These are phyloP conservation scores for Melierax canorus DNA, from an alignment of 2,113 vertebrate genomes.

Conservation along the genomic window DNA sequence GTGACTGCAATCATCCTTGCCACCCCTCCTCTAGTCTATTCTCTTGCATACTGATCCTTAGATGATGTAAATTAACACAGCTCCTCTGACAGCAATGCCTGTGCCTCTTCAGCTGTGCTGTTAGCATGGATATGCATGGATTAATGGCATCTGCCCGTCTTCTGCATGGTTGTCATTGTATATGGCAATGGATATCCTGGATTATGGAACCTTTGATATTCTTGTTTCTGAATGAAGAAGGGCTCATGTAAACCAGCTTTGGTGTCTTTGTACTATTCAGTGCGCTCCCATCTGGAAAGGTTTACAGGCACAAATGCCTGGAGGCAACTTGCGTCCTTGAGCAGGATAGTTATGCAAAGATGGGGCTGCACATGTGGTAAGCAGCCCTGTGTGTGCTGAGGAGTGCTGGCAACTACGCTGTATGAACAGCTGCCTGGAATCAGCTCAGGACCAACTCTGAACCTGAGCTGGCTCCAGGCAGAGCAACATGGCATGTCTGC, in stretches of 20 bases:
- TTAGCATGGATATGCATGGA: background rate
- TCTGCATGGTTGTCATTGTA: background rate
- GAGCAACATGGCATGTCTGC: accelerated
- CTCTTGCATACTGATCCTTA: background rate
- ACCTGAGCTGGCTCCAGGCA: background rate
- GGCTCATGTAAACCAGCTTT: background rate
- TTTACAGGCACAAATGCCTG: background rate
- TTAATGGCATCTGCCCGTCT: background rate
- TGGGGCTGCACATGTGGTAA: background rate
- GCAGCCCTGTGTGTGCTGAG: background rate
- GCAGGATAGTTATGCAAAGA: background rate
- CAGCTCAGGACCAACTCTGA: background rate
- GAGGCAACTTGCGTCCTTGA: background rate
- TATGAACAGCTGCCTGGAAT: background rate
- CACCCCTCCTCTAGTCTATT: background rate
- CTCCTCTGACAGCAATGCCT: background rate
- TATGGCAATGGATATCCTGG: background rate
- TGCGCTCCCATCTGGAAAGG: background rate
- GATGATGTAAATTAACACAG: background rate
- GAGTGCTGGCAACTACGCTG: background rate
- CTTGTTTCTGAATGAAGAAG: background rate
- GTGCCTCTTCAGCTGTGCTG: background rate
- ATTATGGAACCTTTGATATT: background rate
- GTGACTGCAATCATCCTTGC: background rate
- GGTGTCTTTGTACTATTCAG: background rate